Conservation (phyloP, 1,140 invertebrate species). For the Ectropis grisescens region DNA sequence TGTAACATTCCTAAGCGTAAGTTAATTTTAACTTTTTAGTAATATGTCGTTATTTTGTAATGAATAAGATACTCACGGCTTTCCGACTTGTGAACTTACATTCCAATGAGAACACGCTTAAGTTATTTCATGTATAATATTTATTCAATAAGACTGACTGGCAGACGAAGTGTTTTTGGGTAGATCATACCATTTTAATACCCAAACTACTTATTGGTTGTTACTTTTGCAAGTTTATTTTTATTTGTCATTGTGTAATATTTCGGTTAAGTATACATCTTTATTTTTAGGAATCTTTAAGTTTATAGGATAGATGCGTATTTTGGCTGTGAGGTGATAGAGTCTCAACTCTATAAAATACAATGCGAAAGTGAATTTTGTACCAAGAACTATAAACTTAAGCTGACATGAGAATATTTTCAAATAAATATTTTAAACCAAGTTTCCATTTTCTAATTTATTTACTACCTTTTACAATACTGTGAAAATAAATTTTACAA, state of each 20-base stretch:
- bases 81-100: conserved; percentile 14
- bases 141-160: conserved; percentile 34
- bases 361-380: conserved; percentile 22
- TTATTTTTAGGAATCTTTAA: too few relatives aligned
- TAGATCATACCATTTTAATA: conserved; percentile 13
- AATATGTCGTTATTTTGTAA: too few relatives aligned
- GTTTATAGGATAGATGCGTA: conserved; percentile 17
- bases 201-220: conserved; percentile 13
- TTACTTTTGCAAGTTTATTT: conserved; percentile 21
- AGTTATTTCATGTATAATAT: conserved; percentile 18
- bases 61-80: conserved; percentile 18
- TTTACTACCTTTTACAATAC: too few relatives aligned
- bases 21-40: conserved; percentile 5
- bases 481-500: too few relatives aligned
- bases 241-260: too few relatives aligned
- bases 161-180: conserved; percentile 17
- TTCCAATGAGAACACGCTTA: conserved; percentile 20
- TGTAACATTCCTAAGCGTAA: conserved; percentile 14
- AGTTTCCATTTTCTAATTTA: too few relatives aligned
- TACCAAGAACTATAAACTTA: conserved; percentile 23
- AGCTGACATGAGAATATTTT: conserved; percentile 18
- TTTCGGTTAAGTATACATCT: too few relatives aligned
- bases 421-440: conserved; percentile 20
- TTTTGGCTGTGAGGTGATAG: conserved; percentile 42
- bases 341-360: conserved; percentile 20